Conservation (phyloP, 2,797 vertebrate genomes). For the Danio jaintianensis region DNA sequence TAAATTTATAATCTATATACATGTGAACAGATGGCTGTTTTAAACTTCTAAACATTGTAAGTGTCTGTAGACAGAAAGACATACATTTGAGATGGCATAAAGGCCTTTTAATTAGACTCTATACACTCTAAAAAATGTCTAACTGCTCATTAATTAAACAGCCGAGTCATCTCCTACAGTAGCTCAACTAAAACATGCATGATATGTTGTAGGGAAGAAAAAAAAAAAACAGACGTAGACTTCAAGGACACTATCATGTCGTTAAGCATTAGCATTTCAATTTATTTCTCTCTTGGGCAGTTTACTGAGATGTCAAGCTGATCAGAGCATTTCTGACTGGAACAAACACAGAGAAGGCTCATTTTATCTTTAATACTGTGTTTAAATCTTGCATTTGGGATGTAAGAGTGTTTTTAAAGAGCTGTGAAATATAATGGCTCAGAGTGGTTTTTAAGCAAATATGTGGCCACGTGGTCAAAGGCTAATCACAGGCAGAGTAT, state of each 20-base stretch:
- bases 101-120: too few species aligned
- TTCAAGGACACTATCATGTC: conserved; percentile 23
- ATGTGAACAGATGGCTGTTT: too few species aligned
- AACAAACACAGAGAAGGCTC: conserved; percentile 6
- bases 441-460: conserved; percentile 60
- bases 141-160: conserved; percentile 15
- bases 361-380: conserved; percentile 22
- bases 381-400: conserved; percentile 14
- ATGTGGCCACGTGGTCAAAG: conserved; percentile 62
- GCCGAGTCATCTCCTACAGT: conserved; percentile 18
- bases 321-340: neutral
- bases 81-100: too few species aligned
- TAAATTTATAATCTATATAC: too few species aligned
- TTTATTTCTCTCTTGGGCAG: conserved; percentile 32
- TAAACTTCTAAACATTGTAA: too few species aligned
- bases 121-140: neutral
- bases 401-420: conserved; percentile 33
- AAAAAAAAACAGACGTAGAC: neutral
- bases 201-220: neutral
- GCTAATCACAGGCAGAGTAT: conserved; percentile 62
- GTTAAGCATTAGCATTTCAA: conserved; percentile 31
- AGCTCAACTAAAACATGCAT: conserved; percentile 28
- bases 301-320: conserved; percentile 23
- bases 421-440: conserved; percentile 52
- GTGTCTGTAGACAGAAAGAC: too few species aligned